Evolutionary conservation across 2,888 invertebrate genomes (phyloP).

Genomic region (Mythimna lalbum): DNA sequence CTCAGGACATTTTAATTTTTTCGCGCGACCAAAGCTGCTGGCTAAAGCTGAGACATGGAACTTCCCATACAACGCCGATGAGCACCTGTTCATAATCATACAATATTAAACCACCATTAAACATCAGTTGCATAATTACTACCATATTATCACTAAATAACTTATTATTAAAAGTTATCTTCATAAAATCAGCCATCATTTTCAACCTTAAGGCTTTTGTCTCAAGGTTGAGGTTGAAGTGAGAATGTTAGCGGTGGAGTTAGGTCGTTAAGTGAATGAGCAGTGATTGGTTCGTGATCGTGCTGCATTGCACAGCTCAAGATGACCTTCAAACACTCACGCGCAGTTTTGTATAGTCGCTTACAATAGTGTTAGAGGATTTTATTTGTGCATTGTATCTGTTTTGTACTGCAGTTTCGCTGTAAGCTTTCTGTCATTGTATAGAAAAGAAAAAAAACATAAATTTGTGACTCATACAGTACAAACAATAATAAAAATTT

Average conservation of each 20-base stretch:
- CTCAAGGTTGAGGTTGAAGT: slow-evolving; percentile 13
- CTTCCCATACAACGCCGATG: slow-evolving; percentile 37
- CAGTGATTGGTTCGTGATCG: slow-evolving; percentile 78
- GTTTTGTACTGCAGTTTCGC: neutral
- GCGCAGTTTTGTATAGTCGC: slow-evolving; percentile 73
- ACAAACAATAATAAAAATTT: too few species aligned
- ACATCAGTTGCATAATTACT: slow-evolving; percentile 68
- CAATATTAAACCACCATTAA: slow-evolving; percentile 37
- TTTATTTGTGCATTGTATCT: neutral
- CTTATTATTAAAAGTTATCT: slow-evolving; percentile 63
- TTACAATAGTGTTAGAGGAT: slow-evolving; percentile 57
- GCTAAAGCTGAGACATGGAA: neutral
- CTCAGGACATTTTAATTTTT: too few species aligned
- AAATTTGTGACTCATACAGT: too few species aligned
- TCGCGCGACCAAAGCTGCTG: too few species aligned
- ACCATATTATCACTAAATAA: slow-evolving; percentile 69
- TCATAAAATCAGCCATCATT: neutral
- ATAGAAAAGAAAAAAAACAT: too few species aligned
- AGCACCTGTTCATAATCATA: slow-evolving; percentile 40
- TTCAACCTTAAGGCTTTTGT: neutral
- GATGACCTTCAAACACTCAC: slow-evolving; percentile 85
- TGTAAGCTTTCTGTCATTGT: too few species aligned
- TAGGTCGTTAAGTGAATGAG: slow-evolving; percentile 62
- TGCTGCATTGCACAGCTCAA: slow-evolving; percentile 86
- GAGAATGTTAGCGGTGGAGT: slow-evolving; percentile 13